Percentiles rank a stretch among this genome's conserved stretches.
Evolutionary conservation across 2,888 invertebrate genomes (phyloP).

Genomic region (Carcina quercana): DNA sequence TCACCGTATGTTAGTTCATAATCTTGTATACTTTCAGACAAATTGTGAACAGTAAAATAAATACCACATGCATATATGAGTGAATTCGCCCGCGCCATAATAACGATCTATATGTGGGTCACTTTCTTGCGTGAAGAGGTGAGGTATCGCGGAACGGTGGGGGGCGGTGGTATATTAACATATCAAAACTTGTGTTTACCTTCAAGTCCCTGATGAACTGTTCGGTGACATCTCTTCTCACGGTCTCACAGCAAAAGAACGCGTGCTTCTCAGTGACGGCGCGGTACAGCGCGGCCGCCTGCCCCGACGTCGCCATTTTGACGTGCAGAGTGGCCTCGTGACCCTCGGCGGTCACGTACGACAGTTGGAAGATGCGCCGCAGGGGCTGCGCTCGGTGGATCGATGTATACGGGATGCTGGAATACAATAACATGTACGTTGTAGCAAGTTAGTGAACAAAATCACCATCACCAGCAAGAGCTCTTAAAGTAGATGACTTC

Average conservation of each 20-base stretch:
- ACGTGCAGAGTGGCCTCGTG: slow-evolving; percentile 82
- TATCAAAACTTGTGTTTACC: slow-evolving; percentile 51
- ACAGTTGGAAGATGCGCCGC: slow-evolving; percentile 82
- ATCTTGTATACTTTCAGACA: too few species aligned
- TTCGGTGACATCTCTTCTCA: slow-evolving; percentile 88
- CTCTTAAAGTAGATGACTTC: too few species aligned
- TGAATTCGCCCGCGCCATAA: too few species aligned
- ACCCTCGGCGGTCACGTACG: slow-evolving; percentile 80
- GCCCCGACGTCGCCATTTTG: slow-evolving; percentile 86
- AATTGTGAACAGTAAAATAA: too few species aligned
- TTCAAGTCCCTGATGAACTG: slow-evolving; percentile 93
- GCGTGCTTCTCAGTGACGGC: slow-evolving; percentile 94
- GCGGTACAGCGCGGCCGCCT: slow-evolving; percentile 87
- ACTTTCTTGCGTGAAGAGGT: too few species aligned
- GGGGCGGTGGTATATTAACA: too few species aligned
- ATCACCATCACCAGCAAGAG: too few species aligned
- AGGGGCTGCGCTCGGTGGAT: slow-evolving; percentile 86
- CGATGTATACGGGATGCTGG: slow-evolving; percentile 86
- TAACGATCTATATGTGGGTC: too few species aligned
- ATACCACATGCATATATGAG: too few species aligned
- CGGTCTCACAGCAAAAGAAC: slow-evolving; percentile 94
- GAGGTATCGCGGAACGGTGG: too few species aligned
- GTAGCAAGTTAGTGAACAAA: too few species aligned
- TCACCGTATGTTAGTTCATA: too few species aligned
- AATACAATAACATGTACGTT: slow-evolving; percentile 23